phyloP scores from a whole-genome alignment of 2,888 invertebrate genomes.

The Nebria salina region DNA sequence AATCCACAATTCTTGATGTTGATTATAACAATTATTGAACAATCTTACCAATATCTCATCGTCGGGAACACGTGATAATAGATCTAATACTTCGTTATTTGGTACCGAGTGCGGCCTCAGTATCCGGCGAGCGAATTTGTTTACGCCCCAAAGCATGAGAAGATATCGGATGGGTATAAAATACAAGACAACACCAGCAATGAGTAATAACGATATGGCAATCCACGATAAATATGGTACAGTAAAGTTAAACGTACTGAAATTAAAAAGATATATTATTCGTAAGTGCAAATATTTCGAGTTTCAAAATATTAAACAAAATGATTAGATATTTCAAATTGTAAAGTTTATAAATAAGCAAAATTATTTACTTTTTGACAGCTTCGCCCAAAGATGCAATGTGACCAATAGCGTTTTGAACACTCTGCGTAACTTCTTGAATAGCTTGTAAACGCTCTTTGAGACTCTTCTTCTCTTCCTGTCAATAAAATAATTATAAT shows the following conservation, averaged over 20 bases:
- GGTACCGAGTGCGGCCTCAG: conserved; percentile 93
- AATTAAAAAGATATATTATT: conserved; percentile 54
- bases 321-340: background rate
- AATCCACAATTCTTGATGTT: background rate
- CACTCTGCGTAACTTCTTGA: conserved; percentile 96
- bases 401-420: conserved; percentile 95
- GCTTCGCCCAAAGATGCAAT: conserved; percentile 94
- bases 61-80: conserved; percentile 93
- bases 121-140: conserved; percentile 95
- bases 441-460: conserved; percentile 94
- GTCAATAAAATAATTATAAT: conserved; percentile 49
- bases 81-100: conserved; percentile 96
- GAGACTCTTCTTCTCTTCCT: conserved; percentile 95
- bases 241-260: conserved; percentile 94
- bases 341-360: background rate
- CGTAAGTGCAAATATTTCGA: background rate
- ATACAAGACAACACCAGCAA: conserved; percentile 83
- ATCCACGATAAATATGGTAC: conserved; percentile 95
- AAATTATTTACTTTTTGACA: conserved; percentile 84
- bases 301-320: background rate
- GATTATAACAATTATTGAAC: conserved; percentile 36
- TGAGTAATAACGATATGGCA: conserved; percentile 80
- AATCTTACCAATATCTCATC: conserved; percentile 88
- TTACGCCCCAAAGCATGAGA: conserved; percentile 90
- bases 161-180: conserved; percentile 89